phyloP scores from a whole-genome alignment of 2,888 invertebrate species.

The Dexiosoma caninum region DNA sequence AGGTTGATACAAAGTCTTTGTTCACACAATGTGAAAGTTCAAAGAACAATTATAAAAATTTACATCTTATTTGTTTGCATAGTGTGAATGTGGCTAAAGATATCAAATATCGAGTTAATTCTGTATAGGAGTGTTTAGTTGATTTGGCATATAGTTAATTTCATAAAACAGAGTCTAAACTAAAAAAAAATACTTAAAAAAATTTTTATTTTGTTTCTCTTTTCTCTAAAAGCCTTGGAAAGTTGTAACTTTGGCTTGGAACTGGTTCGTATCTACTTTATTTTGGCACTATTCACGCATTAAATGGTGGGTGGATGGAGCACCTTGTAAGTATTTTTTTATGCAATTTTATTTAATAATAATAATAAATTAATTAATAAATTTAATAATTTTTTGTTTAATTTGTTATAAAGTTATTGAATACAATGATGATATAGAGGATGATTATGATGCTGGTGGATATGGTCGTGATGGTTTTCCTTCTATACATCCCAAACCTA shows the following conservation, averaged over 20 bases:
- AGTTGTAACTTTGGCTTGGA: conserved; percentile 72
- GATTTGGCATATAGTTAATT: too few relatives aligned
- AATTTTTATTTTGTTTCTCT: background rate
- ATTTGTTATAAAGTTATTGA: conserved; percentile 71
- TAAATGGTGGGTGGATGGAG: conserved; percentile 75
- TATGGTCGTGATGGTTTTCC: conserved; percentile 65
- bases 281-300: conserved; percentile 74
- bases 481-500: conserved; percentile 69
- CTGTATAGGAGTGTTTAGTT: too few relatives aligned
- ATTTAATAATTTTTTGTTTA: background rate
- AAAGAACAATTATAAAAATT: too few relatives aligned
- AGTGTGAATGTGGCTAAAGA: too few relatives aligned
- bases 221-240: conserved; percentile 76
- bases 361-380: too few relatives aligned
- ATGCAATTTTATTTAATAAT: too few relatives aligned
- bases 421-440: conserved; percentile 77
- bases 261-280: conserved; percentile 78
- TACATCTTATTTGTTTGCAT: too few relatives aligned
- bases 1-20: too few relatives aligned
- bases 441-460: conserved; percentile 77
- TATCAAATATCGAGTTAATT: too few relatives aligned
- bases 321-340: conserved; percentile 72
- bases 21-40: too few relatives aligned
- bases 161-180: background rate
- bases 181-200: background rate